A percentile compares a stretch with the other conserved stretches of the same genome.
Conservation (phyloP, 2,113 vertebrate species). For the Eleginops maclovinus region DNA sequence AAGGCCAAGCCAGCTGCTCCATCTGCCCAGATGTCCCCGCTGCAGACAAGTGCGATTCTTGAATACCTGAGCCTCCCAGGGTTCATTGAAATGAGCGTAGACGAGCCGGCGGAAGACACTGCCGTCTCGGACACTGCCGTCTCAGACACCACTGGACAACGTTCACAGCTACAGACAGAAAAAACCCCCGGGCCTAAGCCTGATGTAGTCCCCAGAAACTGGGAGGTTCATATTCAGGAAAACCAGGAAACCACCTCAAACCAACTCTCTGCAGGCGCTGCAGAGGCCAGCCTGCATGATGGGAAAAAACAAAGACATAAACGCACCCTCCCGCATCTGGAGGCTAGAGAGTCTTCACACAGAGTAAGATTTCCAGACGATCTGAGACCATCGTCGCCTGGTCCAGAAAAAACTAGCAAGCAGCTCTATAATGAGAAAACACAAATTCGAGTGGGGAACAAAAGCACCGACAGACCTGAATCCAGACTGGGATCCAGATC, state of each 20-base stretch:
- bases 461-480: constrained; percentile 52
- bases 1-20: constrained; percentile 68
- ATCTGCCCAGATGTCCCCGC: constrained; percentile 74
- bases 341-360: constrained; percentile 45
- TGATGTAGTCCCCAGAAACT: constrained; percentile 81
- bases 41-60: constrained; percentile 85
- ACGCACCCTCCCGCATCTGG: constrained; percentile 19
- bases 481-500: constrained; percentile 62
- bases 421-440: constrained; percentile 75
- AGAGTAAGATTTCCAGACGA: constrained; percentile 69
- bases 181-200: constrained; percentile 66
- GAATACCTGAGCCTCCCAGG: constrained; percentile 86
- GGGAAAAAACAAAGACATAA: constrained; percentile 40
- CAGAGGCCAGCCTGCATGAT: constrained; percentile 22
- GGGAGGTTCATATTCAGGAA: constrained; percentile 75
- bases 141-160: constrained; percentile 43
- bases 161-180: constrained; percentile 42
- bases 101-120: constrained; percentile 79
- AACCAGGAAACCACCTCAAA: constrained; percentile 23
- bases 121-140: constrained; percentile 57
- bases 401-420: constrained; percentile 68
- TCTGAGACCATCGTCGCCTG: constrained; percentile 28
- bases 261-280: not conserved
- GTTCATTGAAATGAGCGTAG: constrained; percentile 88
- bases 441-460: constrained; percentile 50